Percentiles rank a stretch among this genome's conserved stretches.
These are phyloP conservation scores for Alfaro cultratus DNA, from an alignment of 2,797 vertebrate genomes.

Conservation along the genomic window DNA sequence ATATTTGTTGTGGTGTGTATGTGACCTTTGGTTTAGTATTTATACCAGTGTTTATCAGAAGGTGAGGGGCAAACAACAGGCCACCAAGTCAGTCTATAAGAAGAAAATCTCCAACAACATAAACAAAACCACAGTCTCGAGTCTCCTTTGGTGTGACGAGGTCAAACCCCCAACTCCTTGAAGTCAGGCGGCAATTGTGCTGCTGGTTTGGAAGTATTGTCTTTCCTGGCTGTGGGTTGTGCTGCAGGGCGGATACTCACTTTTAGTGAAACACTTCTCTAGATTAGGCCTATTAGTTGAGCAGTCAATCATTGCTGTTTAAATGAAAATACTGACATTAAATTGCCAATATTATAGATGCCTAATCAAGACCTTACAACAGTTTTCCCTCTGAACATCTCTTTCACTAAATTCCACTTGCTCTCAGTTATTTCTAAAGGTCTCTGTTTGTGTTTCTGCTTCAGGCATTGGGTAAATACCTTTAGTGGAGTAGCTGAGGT, in stretches of 20 bases:
- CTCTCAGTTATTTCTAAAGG: slow-evolving; percentile 54
- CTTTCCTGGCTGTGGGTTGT: slow-evolving; percentile 66
- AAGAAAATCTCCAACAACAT: slow-evolving; percentile 73
- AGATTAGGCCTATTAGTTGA: slow-evolving; percentile 62
- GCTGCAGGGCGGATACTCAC: slow-evolving; percentile 54
- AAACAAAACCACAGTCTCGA: slow-evolving; percentile 71
- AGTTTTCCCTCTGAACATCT: slow-evolving; percentile 22
- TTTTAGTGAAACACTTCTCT: slow-evolving; percentile 65
- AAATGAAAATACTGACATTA: slow-evolving; percentile 19
- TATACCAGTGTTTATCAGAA: slow-evolving; percentile 48
- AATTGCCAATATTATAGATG: slow-evolving; percentile 14
- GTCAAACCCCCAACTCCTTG: slow-evolving; percentile 63
- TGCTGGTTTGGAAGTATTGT: slow-evolving; percentile 58
- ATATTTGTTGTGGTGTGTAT: slow-evolving; percentile 11
- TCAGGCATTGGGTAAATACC: slow-evolving; percentile 78
- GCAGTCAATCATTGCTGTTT: slow-evolving; percentile 22
- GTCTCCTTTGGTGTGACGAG: slow-evolving; percentile 66
- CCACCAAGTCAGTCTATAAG: slow-evolving; percentile 66
- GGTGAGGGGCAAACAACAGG: slow-evolving; percentile 70
- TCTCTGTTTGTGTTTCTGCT: slow-evolving; percentile 82
- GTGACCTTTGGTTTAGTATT: slow-evolving; percentile 19
- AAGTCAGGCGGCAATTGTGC: slow-evolving; percentile 56
- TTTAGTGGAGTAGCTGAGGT: slow-evolving; percentile 60
- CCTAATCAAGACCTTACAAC: slow-evolving; percentile 31
- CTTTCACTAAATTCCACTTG: slow-evolving; percentile 7